These are phyloP conservation scores for Magallana nippona DNA, from an alignment of 2,888 invertebrate species.

Conservation along the genomic window DNA sequence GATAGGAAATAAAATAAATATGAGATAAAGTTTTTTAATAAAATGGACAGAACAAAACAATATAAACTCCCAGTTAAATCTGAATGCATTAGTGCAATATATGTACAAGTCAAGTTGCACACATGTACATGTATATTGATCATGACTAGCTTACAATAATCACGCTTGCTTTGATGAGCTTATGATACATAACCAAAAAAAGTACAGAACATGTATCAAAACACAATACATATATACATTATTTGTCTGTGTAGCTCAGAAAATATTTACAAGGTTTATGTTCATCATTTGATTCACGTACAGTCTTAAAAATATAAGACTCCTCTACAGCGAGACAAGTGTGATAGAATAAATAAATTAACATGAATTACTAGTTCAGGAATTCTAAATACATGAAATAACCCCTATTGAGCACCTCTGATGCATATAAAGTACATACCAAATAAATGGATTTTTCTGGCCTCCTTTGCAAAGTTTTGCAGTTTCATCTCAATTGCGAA, in stretches of 20 bases:
- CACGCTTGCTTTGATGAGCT: conserved; percentile 30
- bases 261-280: neutral
- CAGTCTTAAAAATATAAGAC: neutral
- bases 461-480: too few species aligned
- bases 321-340: too few species aligned
- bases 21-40: too few species aligned
- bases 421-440: neutral
- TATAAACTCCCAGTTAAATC: too few species aligned
- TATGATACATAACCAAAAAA: neutral
- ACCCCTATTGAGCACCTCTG: conserved; percentile 18
- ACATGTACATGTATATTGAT: too few species aligned
- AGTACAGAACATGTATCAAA: neutral
- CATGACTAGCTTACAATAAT: neutral
- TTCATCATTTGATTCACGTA: neutral
- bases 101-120: too few species aligned
- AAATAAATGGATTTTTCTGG: neutral
- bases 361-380: too few species aligned
- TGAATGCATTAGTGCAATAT: too few species aligned
- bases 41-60: too few species aligned
- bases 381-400: neutral
- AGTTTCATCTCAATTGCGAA: too few species aligned
- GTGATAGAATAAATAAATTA: too few species aligned
- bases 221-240: neutral
- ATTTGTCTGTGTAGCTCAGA: neutral
- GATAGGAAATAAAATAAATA: too few species aligned